Conservation (phyloP, 2,797 vertebrate genomes). For the Onychomys torridus region DNA sequence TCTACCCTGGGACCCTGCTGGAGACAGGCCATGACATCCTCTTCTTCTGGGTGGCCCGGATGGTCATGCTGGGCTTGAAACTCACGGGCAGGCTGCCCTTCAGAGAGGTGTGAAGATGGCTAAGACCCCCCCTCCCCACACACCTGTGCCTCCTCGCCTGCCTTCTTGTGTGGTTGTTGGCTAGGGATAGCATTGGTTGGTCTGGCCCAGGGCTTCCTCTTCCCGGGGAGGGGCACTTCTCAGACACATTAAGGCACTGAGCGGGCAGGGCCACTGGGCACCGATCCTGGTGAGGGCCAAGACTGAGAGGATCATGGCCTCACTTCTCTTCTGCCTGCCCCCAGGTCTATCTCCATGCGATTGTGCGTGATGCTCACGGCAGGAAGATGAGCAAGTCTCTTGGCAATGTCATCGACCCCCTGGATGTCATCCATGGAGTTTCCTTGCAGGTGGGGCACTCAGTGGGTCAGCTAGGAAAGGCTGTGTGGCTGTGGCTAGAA, state of each 20-base stretch:
- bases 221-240: background rate
- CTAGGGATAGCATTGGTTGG: background rate
- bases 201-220: background rate
- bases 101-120: constrained; percentile 89
- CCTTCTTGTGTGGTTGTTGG: background rate
- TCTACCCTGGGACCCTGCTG: constrained; percentile 95
- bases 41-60: constrained; percentile 97
- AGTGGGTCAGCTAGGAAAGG: fast-evolving
- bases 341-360: constrained; percentile 96
- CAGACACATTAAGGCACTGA: background rate
- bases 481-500: fast-evolving
- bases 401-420: constrained; percentile 96
- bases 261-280: background rate
- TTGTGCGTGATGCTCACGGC: constrained; percentile 95
- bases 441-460: constrained; percentile 90
- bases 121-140: fast-evolving
- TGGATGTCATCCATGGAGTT: constrained; percentile 95
- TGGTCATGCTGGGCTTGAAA: constrained; percentile 97
- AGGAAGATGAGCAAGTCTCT: constrained; percentile 98
- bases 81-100: constrained; percentile 95
- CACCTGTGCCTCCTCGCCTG: background rate
- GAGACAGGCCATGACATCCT: constrained; percentile 97
- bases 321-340: background rate
- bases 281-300: background rate
- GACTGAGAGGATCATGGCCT: fast-evolving